Conservation (phyloP, 2,888 invertebrate species). For the Sesia apiformis region DNA sequence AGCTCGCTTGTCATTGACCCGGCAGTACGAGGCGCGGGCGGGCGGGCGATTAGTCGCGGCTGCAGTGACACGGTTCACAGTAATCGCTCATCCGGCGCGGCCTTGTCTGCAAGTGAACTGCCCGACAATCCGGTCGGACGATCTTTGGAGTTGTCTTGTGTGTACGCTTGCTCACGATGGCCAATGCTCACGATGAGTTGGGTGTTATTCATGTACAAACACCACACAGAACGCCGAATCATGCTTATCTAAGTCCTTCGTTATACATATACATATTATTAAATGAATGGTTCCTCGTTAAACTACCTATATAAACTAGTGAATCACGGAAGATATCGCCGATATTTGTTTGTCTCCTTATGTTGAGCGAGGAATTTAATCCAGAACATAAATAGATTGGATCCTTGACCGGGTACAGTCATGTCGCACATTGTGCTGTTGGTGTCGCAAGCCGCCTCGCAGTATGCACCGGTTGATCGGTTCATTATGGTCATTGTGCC, state of each 20-base stretch:
- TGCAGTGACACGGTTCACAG: conserved; percentile 57
- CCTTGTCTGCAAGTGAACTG: conserved; percentile 34
- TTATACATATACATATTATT: too few species aligned
- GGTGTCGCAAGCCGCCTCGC: conserved; percentile 46
- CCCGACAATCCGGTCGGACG: not conserved
- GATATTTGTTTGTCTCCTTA: not conserved
- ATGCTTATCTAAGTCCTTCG: too few species aligned
- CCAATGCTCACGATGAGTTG: too few species aligned
- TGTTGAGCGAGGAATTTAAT: not conserved
- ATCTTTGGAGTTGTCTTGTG: too few species aligned
- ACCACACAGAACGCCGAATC: too few species aligned
- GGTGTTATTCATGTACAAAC: too few species aligned
- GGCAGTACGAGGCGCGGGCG: conserved; percentile 17
- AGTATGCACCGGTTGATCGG: conserved; percentile 29
- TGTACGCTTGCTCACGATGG: too few species aligned
- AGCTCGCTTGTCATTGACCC: conserved; percentile 43
- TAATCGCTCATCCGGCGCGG: conserved; percentile 57
- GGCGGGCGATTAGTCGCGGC: conserved; percentile 47
- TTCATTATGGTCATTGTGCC: conserved; percentile 58
- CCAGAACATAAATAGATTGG: conserved; percentile 1
- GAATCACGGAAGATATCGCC: too few species aligned
- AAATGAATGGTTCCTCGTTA: too few species aligned
- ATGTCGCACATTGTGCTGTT: conserved; percentile 41
- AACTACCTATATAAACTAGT: too few species aligned
- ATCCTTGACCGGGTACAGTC: conserved; percentile 43